phyloP scores from a whole-genome alignment of 2,797 vertebrate genomes.

The Spatula clypeata region DNA sequence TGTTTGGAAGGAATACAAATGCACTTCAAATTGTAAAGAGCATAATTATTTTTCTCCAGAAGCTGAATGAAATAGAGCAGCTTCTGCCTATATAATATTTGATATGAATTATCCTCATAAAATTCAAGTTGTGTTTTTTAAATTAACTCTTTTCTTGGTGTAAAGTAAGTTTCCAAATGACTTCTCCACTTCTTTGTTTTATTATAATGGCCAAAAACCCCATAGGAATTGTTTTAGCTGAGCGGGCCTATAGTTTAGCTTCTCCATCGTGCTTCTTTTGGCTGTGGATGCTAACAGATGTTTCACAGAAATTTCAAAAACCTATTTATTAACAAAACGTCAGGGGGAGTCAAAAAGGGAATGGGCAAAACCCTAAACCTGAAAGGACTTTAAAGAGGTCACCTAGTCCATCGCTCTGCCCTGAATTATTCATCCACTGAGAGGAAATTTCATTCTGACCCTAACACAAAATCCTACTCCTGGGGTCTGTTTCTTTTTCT shows the following conservation, averaged over 20 bases:
- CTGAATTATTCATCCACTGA: neutral
- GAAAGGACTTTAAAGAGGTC: neutral
- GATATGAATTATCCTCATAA: slow-evolving; percentile 1
- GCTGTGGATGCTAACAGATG: neutral
- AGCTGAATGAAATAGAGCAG: slow-evolving; percentile 20
- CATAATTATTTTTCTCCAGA: slow-evolving; percentile 66
- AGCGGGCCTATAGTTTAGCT: neutral
- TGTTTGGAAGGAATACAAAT: slow-evolving; percentile 69
- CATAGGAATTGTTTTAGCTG: neutral
- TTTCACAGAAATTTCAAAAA: neutral
- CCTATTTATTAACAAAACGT: neutral
- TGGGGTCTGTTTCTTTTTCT: neutral
- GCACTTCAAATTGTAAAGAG: slow-evolving; percentile 30
- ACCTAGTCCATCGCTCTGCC: neutral
- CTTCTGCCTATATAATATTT: slow-evolving; percentile 39
- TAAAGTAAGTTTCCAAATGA: neutral
- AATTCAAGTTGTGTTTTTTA: slow-evolving; percentile 44
- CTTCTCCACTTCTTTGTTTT: neutral
- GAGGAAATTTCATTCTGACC: neutral
- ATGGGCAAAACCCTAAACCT: neutral
- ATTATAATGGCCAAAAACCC: neutral
- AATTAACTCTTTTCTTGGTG: neutral
- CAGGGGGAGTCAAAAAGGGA: neutral
- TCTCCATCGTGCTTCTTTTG: neutral
- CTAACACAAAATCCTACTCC: neutral